Base-by-base conservation (phyloP, 2,113 vertebrate species). In the Muntiacus muntjak region DNA sequence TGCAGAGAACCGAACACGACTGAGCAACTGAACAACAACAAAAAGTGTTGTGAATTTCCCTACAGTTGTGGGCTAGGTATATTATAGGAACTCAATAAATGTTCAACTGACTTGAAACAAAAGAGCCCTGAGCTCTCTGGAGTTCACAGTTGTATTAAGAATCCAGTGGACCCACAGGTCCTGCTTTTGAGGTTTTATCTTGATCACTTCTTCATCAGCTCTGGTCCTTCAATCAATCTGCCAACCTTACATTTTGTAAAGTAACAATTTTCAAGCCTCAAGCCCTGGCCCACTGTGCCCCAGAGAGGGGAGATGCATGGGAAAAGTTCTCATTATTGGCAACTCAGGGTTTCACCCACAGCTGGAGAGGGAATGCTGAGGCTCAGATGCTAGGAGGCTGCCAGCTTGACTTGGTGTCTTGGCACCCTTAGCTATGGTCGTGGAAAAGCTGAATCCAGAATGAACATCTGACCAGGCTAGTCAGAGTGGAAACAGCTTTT, bases 391-490 rank as follows among this genome's bases (percentile, higher is more conserved):
- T 17, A 52, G 47, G 87, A 54, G 7, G 84, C 74, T 36, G 86
- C 89, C 86, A 91, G 95, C 40, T 86, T 82, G 43, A 71, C 71
- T 96, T 0, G n/a, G 25, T 91, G 28, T 95, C 94, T 87, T 97
- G 92, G 79, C 87, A 45, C 14, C 71, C n/a, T 71, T 33, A 33
- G 40, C 11, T 7, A 71, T 58, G 87, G 62, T 78, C 5, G 17
- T 88, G 67, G 92, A 94, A 97, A 96, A 97, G 87, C 90, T 95
- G 89, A 96, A 79, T 97, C 83, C 58, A 81, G 79, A 74, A 58
- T 43, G 96, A 96, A 96, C 96, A 96, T 97, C 87, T 97, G 98
- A 54, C 89, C 81, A 54, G 94, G 74, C 83, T 55, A 87, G 84
- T 50, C 84, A 87, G 94, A 96, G 33, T 92, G 92, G 96, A 98